Conservation (phyloP, 35 echinoderm and acorn worm genomes). For the Hemicentrotus pulcherrimus region DNA sequence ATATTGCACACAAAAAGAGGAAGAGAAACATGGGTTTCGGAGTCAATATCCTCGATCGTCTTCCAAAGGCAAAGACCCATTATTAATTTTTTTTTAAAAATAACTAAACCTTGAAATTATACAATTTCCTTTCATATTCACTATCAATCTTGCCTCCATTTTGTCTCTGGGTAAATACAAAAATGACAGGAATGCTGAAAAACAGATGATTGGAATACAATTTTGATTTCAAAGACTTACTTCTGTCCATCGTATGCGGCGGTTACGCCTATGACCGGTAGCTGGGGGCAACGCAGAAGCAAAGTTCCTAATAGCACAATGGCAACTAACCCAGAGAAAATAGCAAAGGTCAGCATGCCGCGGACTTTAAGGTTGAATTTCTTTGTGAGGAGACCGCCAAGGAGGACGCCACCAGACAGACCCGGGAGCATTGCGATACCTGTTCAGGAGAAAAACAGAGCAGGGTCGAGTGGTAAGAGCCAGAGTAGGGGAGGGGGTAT, state of each 20-base stretch:
- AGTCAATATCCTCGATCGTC: no score
- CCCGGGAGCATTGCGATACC: constrained; percentile 48
- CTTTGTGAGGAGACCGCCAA: constrained; percentile 72
- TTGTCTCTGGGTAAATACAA: no score
- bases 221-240: constrained; percentile 13
- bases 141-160: no score
- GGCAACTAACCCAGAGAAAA: background rate
- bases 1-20: background rate
- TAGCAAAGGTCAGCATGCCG: constrained; percentile 65
- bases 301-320: background rate
- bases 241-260: constrained; percentile 58
- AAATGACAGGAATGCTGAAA: background rate
- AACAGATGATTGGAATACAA: background rate
- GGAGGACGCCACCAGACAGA: constrained; percentile 56
- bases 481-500: no score
- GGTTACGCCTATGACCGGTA: constrained; percentile 67
- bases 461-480: no score
- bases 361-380: constrained; percentile 68
- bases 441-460: background rate
- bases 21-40: no score
- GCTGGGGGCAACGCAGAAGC: constrained; percentile 43
- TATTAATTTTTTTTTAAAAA: no score
- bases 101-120: no score
- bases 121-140: no score
- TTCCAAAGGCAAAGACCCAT: no score